Percentiles rank a stretch among this genome's conserved stretches.
Conservation (phyloP, 2,797 vertebrate species). For the Erethizon dorsatum region DNA sequence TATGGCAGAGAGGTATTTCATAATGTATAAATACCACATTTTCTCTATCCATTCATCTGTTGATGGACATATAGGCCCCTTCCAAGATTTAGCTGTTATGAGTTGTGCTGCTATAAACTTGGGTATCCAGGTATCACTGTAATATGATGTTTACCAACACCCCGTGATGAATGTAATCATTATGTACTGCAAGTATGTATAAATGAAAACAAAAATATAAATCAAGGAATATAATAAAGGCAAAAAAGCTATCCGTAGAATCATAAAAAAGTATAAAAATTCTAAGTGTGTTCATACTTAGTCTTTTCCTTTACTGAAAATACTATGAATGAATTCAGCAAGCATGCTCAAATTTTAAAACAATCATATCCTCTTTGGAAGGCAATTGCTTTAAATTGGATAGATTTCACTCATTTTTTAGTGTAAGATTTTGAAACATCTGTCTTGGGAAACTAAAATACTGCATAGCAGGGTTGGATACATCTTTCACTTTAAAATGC, state of each 20-base stretch:
- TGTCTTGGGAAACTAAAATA: conserved; percentile 71
- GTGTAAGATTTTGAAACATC: conserved; percentile 75
- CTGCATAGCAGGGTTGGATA: not conserved
- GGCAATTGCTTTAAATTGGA: conserved; percentile 66
- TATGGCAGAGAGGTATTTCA: not conserved
- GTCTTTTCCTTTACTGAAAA: conserved; percentile 65
- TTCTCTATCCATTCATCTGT: not conserved
- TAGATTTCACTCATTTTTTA: conserved; percentile 72
- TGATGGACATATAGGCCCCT: not conserved
- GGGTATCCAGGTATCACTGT: not conserved
- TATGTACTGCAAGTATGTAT: not conserved
- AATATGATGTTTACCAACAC: not conserved
- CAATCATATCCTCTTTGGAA: conserved; percentile 69
- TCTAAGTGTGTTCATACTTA: conserved; percentile 30
- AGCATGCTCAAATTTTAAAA: conserved; percentile 48
- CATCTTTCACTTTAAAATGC: conserved; percentile 78
- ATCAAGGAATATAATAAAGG: not conserved
- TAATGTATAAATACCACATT: not conserved
- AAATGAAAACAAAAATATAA: not conserved
- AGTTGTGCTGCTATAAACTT: not conserved
- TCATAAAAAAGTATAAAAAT: not conserved
- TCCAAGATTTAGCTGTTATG: not conserved
- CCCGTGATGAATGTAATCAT: not conserved
- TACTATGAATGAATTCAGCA: not conserved
- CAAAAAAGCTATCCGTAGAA: not conserved